phyloP scores from a whole-genome alignment of 1,140 invertebrate species.

The Melipona quadrifasciata region DNA sequence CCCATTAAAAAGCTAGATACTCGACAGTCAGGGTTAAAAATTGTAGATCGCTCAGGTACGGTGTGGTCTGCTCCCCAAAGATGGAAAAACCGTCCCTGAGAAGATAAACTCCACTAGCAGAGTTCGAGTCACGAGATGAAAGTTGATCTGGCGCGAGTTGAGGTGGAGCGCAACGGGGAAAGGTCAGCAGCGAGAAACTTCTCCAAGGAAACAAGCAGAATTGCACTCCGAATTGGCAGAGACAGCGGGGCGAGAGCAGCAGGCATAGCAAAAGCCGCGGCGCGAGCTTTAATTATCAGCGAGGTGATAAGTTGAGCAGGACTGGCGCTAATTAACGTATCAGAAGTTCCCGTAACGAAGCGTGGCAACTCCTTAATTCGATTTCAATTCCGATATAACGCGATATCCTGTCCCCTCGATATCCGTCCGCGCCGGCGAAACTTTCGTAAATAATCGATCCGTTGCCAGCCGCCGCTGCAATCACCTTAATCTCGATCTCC shows the following conservation, averaged over 20 bases:
- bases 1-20: no score
- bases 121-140: no score
- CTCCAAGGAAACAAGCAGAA: not conserved
- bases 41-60: no score
- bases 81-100: no score
- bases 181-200: not conserved
- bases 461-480: not conserved
- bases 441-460: constrained; percentile 23
- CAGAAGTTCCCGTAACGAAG: constrained; percentile 27
- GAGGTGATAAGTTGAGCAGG: not conserved
- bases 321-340: constrained; percentile 12
- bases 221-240: not conserved
- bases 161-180: not conserved
- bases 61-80: no score
- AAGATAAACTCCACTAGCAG: no score
- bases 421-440: not conserved
- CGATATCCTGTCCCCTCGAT: constrained; percentile 9
- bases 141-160: no score
- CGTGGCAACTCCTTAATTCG: not conserved
- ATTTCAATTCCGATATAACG: constrained; percentile 9
- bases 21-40: no score
- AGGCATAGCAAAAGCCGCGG: not conserved
- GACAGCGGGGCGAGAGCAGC: not conserved
- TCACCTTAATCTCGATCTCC: constrained; percentile 18
- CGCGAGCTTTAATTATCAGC: not conserved